Evolutionary conservation across 2,113 vertebrate genomes (phyloP), one percentile per base, ranked within the genome.

Genomic region (Cynocephalus volans): DNA sequence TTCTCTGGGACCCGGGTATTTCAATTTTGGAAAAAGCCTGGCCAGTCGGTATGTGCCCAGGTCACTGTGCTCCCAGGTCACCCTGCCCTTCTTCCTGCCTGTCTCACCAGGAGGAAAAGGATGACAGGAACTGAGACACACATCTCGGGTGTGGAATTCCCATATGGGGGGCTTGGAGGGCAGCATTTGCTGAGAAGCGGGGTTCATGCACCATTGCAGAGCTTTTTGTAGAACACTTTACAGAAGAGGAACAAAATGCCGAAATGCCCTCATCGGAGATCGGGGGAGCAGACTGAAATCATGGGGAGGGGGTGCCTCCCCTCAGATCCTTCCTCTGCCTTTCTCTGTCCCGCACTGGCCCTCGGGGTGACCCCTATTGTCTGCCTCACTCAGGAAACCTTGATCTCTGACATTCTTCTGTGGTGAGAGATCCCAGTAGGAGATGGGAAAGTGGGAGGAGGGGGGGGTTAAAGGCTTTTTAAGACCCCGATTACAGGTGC

Each of bases 121-220:
- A 28, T 41, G 31, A 62, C 26, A 67, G 60, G 50, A 70, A 28
- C 36, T 36, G 52, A 81, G 89, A n/a, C 18, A 17, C 8, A 17
- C 1, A 6, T 21, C 83, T 18, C 10, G 19, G 45, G 21, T 52
- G 45, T 17, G 12, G 41, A 41, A 36, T 36, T 23, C 54, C 75
- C 64, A 10, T 5, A 0, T 1, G 2, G 67, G 50, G 24, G 33
- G 1, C 11, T 1, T 1, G 14, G 64, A 41, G 33, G 54, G 23
- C 1, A 3, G 56, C 17, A 1, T 1, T 48, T 6, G 23, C 31
- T 0, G n/a, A 15, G 77, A 28, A 54, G 48, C 1, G 7, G 70
- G 14, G 36, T 8, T 8, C 12, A 5, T 5, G n/a, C 1, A 1
- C 11, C 1, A 2, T 2, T 0, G 6, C 5, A 10, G 41, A 33